Base-by-base conservation (phyloP, 2,113 vertebrate species). In the Gasterosteus aculeatus region DNA sequence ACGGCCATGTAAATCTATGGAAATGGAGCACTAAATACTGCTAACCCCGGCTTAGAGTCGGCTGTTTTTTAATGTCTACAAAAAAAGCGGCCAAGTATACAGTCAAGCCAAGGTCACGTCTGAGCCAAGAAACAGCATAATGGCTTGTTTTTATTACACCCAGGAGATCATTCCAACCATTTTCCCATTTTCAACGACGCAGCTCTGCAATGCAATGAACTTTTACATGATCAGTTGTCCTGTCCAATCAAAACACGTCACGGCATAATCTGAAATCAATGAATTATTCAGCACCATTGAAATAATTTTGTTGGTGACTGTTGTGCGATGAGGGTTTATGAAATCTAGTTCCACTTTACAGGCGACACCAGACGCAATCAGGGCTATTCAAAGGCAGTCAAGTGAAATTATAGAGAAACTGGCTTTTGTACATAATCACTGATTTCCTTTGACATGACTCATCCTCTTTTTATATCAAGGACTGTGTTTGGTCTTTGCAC, bases 231-330 rank as follows among this genome's bases (percentile, higher is more conserved):
- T 78, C 44, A 82, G 85, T 81, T 81, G 77, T 41, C 26, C 29
- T 38, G 14, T 62, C 85, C 80, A 89, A 86, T 91, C 85, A 88
- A 80, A 86, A 83, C 86, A 77, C 65, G 22, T 15, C 74, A 53
- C 60, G 22, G 75, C 69, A 82, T 71, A 84, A 76, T 88, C 74
- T 46, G 53, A 85, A 86, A 83, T 85, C 73, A 72, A 86, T 83
- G 83, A 86, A 86, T 89, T 84, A 91, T 88, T 91, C 88, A 88
- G 56, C 47, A 2, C 44, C 81, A 84, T 88, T 82, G 79, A 84
- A 87, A 87, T 84, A 73, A 78, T 87, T 84, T 75, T 81, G 79
- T 84, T 85, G 69, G 80, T 66, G 82, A 83, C 62, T 89, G 85
- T 87, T 88, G 75, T 88, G 82, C 86, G 75, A 75, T 60, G 72